Percentiles rank a stretch among this genome's conserved stretches.
phyloP scores from a whole-genome alignment of 2,888 invertebrate genomes.

The Halictus quadricinctus region DNA sequence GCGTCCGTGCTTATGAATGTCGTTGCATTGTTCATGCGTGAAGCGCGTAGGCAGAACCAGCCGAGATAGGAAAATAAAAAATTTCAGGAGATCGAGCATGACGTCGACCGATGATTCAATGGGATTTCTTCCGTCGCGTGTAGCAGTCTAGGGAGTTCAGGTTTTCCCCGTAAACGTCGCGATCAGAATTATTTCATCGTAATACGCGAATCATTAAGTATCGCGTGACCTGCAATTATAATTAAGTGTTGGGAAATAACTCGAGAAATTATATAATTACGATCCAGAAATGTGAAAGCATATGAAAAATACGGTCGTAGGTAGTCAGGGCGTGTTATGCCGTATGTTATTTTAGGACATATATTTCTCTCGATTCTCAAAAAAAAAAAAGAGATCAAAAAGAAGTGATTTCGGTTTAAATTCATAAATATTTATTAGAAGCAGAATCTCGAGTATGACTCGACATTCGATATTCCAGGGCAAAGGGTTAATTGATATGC shows the following conservation, averaged over 20 bases:
- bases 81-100: conserved; percentile 33
- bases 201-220: not conserved
- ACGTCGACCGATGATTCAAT: conserved; percentile 50
- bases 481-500: not conserved
- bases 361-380: too few species aligned
- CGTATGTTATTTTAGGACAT: too few species aligned
- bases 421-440: too few species aligned
- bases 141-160: not conserved
- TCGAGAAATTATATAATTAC: not conserved
- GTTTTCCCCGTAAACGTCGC: not conserved
- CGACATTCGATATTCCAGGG: too few species aligned
- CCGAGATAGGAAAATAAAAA: conserved; percentile 41
- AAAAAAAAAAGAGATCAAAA: too few species aligned
- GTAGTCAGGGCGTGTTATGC: too few species aligned
- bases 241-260: not conserved
- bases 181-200: not conserved
- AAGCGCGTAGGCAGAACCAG: conserved; percentile 44
- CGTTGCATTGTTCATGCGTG: conserved; percentile 55
- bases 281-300: not conserved
- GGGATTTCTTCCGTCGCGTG: conserved; percentile 18
- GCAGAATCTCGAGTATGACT: too few species aligned
- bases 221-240: not conserved
- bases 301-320: too few species aligned
- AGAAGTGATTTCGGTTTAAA: too few species aligned
- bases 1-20: conserved; percentile 27